Percentiles rank a stretch among this genome's conserved stretches.
These are phyloP conservation scores for Anticlea derivata DNA, from an alignment of 2,888 invertebrate species.

Conservation along the genomic window DNA sequence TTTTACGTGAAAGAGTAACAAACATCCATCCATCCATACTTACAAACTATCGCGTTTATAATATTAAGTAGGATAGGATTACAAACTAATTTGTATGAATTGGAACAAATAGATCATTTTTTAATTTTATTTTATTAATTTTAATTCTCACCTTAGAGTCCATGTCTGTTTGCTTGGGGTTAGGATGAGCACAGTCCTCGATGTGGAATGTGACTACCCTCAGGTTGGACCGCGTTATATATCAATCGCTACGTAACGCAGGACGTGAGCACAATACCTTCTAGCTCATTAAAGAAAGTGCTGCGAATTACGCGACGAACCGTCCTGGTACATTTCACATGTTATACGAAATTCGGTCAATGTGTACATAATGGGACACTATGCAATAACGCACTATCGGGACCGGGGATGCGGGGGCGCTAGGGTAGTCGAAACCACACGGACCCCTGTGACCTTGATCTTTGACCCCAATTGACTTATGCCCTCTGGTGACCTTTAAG, in stretches of 20 bases:
- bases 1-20: too few relatives aligned
- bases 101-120: background rate
- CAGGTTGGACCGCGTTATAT: slow-evolving; percentile 64
- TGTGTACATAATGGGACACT: too few relatives aligned
- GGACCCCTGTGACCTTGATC: too few relatives aligned
- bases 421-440: too few relatives aligned
- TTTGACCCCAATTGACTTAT: too few relatives aligned
- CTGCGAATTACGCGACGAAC: slow-evolving; percentile 61
- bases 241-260: slow-evolving; percentile 68
- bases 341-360: slow-evolving; percentile 21
- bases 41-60: too few relatives aligned
- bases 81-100: too few relatives aligned
- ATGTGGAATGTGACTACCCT: slow-evolving; percentile 65
- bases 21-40: too few relatives aligned
- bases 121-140: background rate
- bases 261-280: slow-evolving; percentile 76
- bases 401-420: too few relatives aligned
- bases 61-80: too few relatives aligned
- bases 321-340: slow-evolving; percentile 57
- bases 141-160: slow-evolving; percentile 72
- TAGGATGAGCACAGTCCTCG: slow-evolving; percentile 67
- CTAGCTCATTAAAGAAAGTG: slow-evolving; percentile 76
- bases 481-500: too few relatives aligned
- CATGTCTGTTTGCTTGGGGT: slow-evolving; percentile 71
- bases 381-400: too few relatives aligned